phyloP scores from a whole-genome alignment of 92 coral and sea anemone genomes.

The Desmophyllum pertusum region DNA sequence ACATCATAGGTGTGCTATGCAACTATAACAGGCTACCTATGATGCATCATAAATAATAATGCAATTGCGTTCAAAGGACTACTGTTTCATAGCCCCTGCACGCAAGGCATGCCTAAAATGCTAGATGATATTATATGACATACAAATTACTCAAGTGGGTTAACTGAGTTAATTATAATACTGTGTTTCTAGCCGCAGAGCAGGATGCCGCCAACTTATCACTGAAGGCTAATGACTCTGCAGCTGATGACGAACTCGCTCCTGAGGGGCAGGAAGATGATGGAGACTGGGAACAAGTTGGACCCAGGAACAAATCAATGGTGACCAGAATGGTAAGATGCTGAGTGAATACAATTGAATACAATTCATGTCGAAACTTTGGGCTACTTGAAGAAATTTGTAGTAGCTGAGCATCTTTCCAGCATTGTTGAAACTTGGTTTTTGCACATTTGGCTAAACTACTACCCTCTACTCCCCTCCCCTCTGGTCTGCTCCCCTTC shows the following conservation, averaged over 20 bases:
- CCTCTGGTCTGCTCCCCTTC: not conserved
- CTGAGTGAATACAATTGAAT: not conserved
- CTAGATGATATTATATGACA: not conserved
- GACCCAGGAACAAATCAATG: slow-evolving; percentile 93
- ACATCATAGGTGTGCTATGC: too few species aligned
- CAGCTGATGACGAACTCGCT: slow-evolving; percentile 25
- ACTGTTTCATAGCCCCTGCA: too few species aligned
- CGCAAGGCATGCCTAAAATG: not conserved
- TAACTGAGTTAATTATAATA: too few species aligned
- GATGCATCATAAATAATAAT: too few species aligned
- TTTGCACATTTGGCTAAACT: not conserved
- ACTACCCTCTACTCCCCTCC: not conserved
- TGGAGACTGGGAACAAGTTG: slow-evolving; percentile 99
- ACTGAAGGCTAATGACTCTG: not conserved
- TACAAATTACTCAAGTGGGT: too few species aligned
- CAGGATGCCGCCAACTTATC: not conserved
- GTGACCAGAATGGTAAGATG: slow-evolving; percentile 88
- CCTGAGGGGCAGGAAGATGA: slow-evolving; percentile 60
- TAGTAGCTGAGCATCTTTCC: too few species aligned
- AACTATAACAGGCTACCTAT: too few species aligned
- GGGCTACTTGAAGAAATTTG: not conserved
- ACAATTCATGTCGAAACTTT: not conserved
- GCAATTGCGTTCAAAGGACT: too few species aligned
- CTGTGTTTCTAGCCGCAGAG: slow-evolving; percentile 20
- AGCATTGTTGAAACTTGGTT: too few species aligned